Percentiles rank a stretch among this genome's conserved stretches.
phyloP scores from a whole-genome alignment of 2,888 invertebrate genomes.

The Fissipunctia ypsillon region DNA sequence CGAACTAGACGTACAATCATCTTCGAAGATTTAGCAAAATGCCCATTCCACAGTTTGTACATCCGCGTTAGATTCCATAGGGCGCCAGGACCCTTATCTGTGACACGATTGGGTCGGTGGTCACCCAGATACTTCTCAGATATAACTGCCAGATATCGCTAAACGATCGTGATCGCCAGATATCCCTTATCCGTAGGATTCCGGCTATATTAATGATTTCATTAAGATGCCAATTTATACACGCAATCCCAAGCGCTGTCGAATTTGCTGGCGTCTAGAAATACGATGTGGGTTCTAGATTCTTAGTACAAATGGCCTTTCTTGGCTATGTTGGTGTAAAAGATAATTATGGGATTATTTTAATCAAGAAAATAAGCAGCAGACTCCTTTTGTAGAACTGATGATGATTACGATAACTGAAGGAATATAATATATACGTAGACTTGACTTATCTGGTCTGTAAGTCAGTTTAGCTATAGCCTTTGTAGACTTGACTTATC shows the following conservation, averaged over 20 bases:
- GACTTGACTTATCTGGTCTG: too few relatives aligned
- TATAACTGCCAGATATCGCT: constrained; percentile 63
- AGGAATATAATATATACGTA: too few relatives aligned
- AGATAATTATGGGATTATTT: too few relatives aligned
- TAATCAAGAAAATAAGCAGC: too few relatives aligned
- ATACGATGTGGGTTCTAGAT: background rate
- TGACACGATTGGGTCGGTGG: constrained; percentile 58
- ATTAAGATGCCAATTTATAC: constrained; percentile 57
- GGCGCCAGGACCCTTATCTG: constrained; percentile 75
- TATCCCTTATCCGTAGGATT: constrained; percentile 32
- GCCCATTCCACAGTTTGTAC: constrained; percentile 55
- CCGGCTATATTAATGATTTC: constrained; percentile 62
- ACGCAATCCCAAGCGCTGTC: constrained; percentile 20
- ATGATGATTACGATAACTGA: too few relatives aligned
- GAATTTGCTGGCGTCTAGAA: constrained; percentile 3
- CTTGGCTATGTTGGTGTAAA: too few relatives aligned
- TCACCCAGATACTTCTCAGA: constrained; percentile 61
- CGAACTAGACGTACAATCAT: background rate
- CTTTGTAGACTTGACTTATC: too few relatives aligned
- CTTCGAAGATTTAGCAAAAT: background rate
- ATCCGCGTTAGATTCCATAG: constrained; percentile 61
- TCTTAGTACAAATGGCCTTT: constrained; percentile 1
- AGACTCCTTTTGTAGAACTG: too few relatives aligned
- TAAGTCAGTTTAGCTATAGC: too few relatives aligned
- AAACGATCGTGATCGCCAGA: constrained; percentile 62